These are phyloP conservation scores for Cygnus buccinator DNA, from an alignment of 2,113 vertebrate species.

Conservation along the genomic window DNA sequence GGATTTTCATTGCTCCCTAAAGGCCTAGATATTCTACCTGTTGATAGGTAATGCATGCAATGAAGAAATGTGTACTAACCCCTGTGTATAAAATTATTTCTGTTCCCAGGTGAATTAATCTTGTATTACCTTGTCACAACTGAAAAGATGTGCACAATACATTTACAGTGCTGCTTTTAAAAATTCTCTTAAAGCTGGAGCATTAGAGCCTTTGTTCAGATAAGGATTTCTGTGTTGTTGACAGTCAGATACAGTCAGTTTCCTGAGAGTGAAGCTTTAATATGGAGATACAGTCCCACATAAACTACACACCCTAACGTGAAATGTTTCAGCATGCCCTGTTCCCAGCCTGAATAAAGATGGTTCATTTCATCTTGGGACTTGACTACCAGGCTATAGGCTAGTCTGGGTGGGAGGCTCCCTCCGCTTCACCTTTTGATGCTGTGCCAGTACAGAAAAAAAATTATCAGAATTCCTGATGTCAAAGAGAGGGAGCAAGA, in stretches of 20 bases:
- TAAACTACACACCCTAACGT: neutral
- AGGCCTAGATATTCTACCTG: neutral
- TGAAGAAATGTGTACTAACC: neutral
- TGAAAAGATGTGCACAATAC: neutral
- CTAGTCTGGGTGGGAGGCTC: neutral
- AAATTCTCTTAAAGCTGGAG: neutral
- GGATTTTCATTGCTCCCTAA: neutral
- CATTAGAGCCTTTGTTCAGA: neutral
- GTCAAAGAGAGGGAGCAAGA: constrained; percentile 12
- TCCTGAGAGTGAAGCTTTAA: neutral
- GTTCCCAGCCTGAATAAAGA: neutral
- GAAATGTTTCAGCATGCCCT: neutral
- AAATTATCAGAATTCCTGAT: neutral
- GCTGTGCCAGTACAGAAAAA: neutral
- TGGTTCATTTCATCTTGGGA: constrained; percentile 19
- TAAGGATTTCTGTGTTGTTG: neutral
- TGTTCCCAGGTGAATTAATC: neutral
- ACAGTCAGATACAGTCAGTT: neutral
- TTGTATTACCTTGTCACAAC: neutral
- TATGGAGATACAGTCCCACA: neutral
- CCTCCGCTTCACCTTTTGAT: neutral
- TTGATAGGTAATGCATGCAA: rapidly evolving
- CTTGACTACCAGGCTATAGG: neutral
- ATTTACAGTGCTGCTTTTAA: neutral
- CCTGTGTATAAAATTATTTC: neutral